Evolutionary conservation across 1,140 invertebrate species (phyloP), one percentile per base, ranked within the genome.

Genomic region (Diorhabda carinulata): DNA sequence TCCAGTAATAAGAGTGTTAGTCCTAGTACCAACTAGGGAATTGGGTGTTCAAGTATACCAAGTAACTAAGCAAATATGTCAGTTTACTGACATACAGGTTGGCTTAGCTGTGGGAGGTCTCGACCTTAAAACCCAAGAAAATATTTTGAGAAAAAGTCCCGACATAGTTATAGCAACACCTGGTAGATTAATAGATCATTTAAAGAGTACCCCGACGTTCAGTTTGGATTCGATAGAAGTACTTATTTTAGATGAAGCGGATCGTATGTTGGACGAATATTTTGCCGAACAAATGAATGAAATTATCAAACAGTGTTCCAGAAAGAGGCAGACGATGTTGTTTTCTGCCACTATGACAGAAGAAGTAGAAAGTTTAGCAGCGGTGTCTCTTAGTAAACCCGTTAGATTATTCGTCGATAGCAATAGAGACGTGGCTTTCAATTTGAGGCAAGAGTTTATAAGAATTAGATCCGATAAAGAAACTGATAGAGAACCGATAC

Each of bases 331-430:
- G 82, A 98, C 96, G 0, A 93, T 99, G 86, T 82, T 99, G 25
- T 99, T 99, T 83, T 99, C 97, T 2, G 98, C 98, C 8, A 99
- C 98, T 2, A 98, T 99, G 96, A 98, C 95, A 3, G 96, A 98
- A 61, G 89, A 95, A 82, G 96, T 99, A 0, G 91, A 76, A 72
- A 69, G 69, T 61, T 84, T 99, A 58, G 95, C 94, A 0, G 86
- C 93, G 2, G 91, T 99, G 0, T 98, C 96, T 0, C 83, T 99
- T 3, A 89, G 91, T 59, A 92, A 94, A 71, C 97, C 98, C 1
- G 90, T 98, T 5, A 96, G 93, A 82, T 87, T 99, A 65, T 96
- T 96, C 82, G 92, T 99, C 0, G 95, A 99, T 79, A 96, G 93
- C 67, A 98, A 97, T 82, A 94, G 94, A 77, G 92, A 97, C 77